Percentiles rank a stretch among this genome's conserved stretches.
phyloP scores from a whole-genome alignment of 2,113 vertebrate species.

The Colistium nudipinnis region DNA sequence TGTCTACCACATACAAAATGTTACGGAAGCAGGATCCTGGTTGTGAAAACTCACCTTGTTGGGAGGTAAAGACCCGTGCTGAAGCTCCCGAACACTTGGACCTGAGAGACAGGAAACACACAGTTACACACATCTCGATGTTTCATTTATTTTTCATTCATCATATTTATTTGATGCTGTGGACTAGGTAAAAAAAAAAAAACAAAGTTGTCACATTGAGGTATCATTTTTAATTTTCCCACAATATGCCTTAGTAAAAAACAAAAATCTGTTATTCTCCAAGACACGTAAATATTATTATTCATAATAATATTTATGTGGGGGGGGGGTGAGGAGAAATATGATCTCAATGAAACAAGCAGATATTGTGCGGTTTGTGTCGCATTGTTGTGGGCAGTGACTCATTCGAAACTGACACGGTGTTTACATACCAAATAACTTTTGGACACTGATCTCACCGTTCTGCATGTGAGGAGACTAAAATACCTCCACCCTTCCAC shows the following conservation, averaged over 20 bases:
- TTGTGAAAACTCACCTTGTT: slow-evolving; percentile 86
- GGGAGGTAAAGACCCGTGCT: slow-evolving; percentile 95
- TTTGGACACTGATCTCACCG: slow-evolving; percentile 30
- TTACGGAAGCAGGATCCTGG: too few species aligned
- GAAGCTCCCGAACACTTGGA: slow-evolving; percentile 97
- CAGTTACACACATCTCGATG: background rate
- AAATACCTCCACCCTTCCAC: slow-evolving; percentile 23
- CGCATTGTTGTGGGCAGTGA: background rate
- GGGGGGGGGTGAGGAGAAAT: background rate
- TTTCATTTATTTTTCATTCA: too few species aligned
- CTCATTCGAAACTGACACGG: slow-evolving; percentile 3
- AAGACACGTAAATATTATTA: background rate
- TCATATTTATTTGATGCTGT: background rate
- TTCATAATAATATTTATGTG: too few species aligned
- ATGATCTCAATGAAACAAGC: background rate
- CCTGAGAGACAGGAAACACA: slow-evolving; percentile 75
- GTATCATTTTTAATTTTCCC: slow-evolving; percentile 9
- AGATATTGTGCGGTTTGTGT: background rate
- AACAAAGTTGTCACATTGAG: too few species aligned
- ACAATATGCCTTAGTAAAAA: background rate
- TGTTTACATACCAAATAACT: slow-evolving; percentile 20
- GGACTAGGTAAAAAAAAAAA: background rate
- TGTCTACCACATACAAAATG: background rate
- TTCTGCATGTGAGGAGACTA: background rate
- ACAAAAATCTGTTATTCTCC: slow-evolving; percentile 47